phyloP scores from a whole-genome alignment of 2,113 vertebrate genomes.

The Phalacrocorax pelagicus region DNA sequence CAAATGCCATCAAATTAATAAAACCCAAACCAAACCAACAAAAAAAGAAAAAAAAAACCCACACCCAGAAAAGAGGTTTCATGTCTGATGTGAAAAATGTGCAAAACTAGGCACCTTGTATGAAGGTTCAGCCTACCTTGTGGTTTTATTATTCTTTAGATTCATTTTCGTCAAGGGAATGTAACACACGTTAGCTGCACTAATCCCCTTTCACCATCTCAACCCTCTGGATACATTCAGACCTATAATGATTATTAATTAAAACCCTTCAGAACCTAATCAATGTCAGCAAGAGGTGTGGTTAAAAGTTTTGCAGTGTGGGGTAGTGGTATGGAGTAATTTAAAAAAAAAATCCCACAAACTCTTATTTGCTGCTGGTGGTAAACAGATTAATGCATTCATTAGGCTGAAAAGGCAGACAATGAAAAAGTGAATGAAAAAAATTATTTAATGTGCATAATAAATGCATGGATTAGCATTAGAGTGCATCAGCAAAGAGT shows the following conservation, averaged over 20 bases:
- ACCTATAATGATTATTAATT: background rate
- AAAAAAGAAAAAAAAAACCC: fast-evolving
- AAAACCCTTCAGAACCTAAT: background rate
- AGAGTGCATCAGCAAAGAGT: background rate
- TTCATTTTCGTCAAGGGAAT: background rate
- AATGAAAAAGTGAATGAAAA: background rate
- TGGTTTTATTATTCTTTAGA: background rate
- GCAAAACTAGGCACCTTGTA: background rate
- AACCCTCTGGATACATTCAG: background rate
- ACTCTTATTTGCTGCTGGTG: background rate
- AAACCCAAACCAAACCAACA: background rate
- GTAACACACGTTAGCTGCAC: background rate
- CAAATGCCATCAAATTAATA: background rate
- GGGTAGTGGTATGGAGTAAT: background rate
- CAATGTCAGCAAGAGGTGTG: background rate
- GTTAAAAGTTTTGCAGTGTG: background rate
- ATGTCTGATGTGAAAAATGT: background rate
- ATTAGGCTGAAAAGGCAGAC: background rate
- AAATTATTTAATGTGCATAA: background rate
- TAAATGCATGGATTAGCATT: background rate
- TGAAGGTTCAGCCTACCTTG: background rate
- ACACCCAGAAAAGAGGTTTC: background rate
- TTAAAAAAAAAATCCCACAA: background rate
- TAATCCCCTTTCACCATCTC: background rate
- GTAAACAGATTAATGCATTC: background rate